phyloP scores from a whole-genome alignment of 2,797 vertebrate species.

The Thripadectes ignobilis region DNA sequence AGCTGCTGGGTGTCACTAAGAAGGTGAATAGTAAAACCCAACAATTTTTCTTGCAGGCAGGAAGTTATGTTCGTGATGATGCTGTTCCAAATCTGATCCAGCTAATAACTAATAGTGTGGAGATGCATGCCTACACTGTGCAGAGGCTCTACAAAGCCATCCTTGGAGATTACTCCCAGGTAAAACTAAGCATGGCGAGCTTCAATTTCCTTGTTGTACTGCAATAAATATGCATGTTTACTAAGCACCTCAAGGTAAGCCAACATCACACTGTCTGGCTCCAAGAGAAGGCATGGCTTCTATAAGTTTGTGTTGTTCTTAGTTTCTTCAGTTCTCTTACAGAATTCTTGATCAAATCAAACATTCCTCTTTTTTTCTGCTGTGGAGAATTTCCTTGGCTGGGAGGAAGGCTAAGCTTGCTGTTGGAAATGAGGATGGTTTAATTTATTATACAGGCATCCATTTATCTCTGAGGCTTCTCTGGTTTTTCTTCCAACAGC shows the following conservation, averaged over 20 bases:
- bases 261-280: not conserved
- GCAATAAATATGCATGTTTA: not conserved
- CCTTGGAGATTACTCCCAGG: constrained; percentile 97
- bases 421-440: not conserved
- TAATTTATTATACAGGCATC: not conserved
- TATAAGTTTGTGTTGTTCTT: not conserved
- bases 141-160: constrained; percentile 99
- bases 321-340: not conserved
- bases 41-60: constrained; percentile 84
- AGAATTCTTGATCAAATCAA: not conserved
- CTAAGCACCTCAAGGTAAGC: not conserved
- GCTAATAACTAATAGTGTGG: constrained; percentile 97
- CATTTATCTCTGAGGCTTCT: not conserved
- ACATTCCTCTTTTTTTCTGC: not conserved
- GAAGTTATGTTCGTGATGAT: constrained; percentile 97
- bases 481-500: constrained; percentile 76
- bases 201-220: not conserved
- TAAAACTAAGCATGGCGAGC: constrained; percentile 32
- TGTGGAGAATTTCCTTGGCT: not conserved
- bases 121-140: constrained; percentile 98
- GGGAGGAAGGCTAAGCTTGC: not conserved
- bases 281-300: not conserved
- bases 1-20: not conserved
- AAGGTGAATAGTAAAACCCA: not conserved
- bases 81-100: constrained; percentile 99